Conservation (phyloP, 2,797 vertebrate genomes). For the Antrozous pallidus region DNA sequence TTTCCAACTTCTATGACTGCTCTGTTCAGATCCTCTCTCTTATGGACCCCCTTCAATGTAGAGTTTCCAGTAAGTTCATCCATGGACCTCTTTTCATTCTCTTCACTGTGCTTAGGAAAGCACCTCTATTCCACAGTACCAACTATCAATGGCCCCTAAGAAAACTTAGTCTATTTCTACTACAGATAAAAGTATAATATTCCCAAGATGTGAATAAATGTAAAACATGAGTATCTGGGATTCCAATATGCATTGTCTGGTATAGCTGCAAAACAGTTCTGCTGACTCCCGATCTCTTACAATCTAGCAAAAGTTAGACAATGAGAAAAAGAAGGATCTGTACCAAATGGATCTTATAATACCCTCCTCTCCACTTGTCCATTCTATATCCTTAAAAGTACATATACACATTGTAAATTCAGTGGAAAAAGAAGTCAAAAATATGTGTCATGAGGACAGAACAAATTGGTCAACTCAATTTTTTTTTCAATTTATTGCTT, state of each 20-base stretch:
- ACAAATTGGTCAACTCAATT: constrained; percentile 50
- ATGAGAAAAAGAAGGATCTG: not conserved
- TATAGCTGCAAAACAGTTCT: not conserved
- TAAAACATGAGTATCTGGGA: not conserved
- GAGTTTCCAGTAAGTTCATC: not conserved
- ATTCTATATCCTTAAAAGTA: constrained; percentile 24
- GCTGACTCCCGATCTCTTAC: not conserved
- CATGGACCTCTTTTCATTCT: not conserved
- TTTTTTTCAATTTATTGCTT: constrained; percentile 59
- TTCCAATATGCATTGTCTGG: not conserved
- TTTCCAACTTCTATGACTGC: not conserved
- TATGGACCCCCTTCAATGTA: not conserved
- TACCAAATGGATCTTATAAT: not conserved
- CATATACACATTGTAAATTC: constrained; percentile 2
- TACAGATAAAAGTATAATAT: not conserved
- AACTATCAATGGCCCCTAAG: not conserved
- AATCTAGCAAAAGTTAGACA: not conserved
- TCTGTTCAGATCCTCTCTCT: not conserved
- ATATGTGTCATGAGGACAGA: constrained; percentile 37
- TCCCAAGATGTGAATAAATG: not conserved
- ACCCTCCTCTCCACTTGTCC: not conserved
- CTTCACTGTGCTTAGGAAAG: not conserved
- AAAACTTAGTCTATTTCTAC: not conserved
- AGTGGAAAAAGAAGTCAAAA: not conserved
- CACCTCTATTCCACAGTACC: not conserved